Evolutionary conservation across 92 coral and sea anemone species (phyloP).

Genomic region (Phymanthus crucifer): DNA sequence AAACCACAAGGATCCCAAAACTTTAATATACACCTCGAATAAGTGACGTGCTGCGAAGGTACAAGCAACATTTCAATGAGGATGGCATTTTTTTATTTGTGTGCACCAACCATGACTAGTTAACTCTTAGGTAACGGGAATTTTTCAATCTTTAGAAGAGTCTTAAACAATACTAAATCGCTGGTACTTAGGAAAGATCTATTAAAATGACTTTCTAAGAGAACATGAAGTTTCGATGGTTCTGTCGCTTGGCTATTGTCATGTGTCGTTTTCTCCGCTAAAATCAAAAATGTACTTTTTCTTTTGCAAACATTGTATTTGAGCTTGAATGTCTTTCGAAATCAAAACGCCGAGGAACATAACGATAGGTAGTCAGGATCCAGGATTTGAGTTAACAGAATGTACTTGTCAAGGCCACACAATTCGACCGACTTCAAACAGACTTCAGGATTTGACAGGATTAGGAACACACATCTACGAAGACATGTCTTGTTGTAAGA

Average conservation of each 20-base stretch:
- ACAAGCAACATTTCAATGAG: slow-evolving; percentile 24
- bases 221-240: background rate
- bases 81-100: slow-evolving; percentile 24
- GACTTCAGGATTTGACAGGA: slow-evolving; percentile 23
- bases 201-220: background rate
- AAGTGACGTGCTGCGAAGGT: slow-evolving; percentile 16
- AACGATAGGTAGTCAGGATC: slow-evolving; percentile 14
- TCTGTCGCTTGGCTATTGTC: slow-evolving; percentile 21
- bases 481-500: slow-evolving; percentile 3
- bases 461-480: slow-evolving; percentile 13
- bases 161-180: slow-evolving; percentile 20
- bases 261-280: slow-evolving; percentile 3
- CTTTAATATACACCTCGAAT: slow-evolving; percentile 3
- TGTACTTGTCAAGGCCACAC: slow-evolving; percentile 9
- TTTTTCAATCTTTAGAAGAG: slow-evolving; percentile 20
- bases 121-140: slow-evolving; percentile 42
- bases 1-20: slow-evolving; percentile 24
- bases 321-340: slow-evolving; percentile 6
- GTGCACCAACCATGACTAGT: slow-evolving; percentile 24
- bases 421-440: slow-evolving; percentile 14
- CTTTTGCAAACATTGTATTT: slow-evolving; percentile 18
- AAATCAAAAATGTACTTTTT: slow-evolving; percentile 7
- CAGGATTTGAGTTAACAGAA: slow-evolving; percentile 19
- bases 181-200: slow-evolving; percentile 26
- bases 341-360: slow-evolving; percentile 8